Percentiles rank a stretch among this genome's conserved stretches.
Conservation (phyloP, 2,888 invertebrate species). For the Baronia brevicornis region DNA sequence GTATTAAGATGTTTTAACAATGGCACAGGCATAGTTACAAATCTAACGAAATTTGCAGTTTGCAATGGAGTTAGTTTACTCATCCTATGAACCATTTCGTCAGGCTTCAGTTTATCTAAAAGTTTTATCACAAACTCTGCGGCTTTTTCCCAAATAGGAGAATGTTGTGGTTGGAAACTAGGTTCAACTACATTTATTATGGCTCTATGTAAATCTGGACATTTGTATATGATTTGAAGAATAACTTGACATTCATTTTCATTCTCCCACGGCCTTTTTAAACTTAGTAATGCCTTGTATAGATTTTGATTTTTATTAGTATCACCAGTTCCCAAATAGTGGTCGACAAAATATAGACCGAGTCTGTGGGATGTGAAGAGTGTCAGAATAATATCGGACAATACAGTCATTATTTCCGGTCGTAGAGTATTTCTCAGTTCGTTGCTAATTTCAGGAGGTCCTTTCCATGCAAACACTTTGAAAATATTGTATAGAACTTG, state of each 20-base stretch:
- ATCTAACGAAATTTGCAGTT: slow-evolving; percentile 66
- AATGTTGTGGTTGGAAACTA: slow-evolving; percentile 76
- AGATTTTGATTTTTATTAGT: slow-evolving; percentile 77
- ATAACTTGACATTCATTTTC: slow-evolving; percentile 78
- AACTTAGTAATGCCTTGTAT: slow-evolving; percentile 77
- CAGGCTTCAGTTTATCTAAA: slow-evolving; percentile 60
- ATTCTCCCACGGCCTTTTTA: slow-evolving; percentile 83
- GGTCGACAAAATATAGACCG: slow-evolving; percentile 86
- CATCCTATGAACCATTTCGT: slow-evolving; percentile 63
- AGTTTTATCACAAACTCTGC: slow-evolving; percentile 61
- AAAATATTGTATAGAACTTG: slow-evolving; percentile 80
- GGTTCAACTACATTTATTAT: slow-evolving; percentile 76
- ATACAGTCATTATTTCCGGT: slow-evolving; percentile 67
- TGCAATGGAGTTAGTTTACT: slow-evolving; percentile 63
- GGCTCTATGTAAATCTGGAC: slow-evolving; percentile 82
- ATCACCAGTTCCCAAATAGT: slow-evolving; percentile 76
- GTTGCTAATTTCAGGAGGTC: slow-evolving; percentile 69
- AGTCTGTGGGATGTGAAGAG: slow-evolving; percentile 84
- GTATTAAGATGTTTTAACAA: slow-evolving; percentile 60
- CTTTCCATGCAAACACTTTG: slow-evolving; percentile 84
- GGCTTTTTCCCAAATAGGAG: slow-evolving; percentile 71
- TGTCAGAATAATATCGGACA: slow-evolving; percentile 82
- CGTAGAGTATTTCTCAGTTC: slow-evolving; percentile 45
- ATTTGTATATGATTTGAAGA: slow-evolving; percentile 77
- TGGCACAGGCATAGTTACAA: slow-evolving; percentile 63